Evolutionary conservation across 2,888 invertebrate genomes (phyloP).

Genomic region (Standfussiana lucernea): DNA sequence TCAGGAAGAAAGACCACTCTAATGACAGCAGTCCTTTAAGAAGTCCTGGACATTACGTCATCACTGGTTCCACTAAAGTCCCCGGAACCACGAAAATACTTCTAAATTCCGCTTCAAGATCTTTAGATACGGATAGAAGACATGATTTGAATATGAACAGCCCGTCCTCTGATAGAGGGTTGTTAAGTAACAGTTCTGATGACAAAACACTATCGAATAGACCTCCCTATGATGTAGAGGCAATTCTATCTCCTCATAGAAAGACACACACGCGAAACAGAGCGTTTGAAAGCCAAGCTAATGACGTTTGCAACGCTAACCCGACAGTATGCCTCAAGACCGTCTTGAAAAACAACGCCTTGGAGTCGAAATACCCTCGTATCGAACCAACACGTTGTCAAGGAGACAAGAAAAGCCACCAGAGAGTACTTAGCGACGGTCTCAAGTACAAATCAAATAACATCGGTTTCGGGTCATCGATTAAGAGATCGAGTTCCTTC

Average conservation of each 20-base stretch:
- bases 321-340: constrained; percentile 82
- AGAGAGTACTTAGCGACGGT: constrained; percentile 74
- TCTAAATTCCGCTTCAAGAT: constrained; percentile 83
- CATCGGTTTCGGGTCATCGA: constrained; percentile 84
- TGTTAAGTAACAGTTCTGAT: constrained; percentile 86
- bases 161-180: constrained; percentile 82
- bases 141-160: constrained; percentile 87
- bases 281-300: constrained; percentile 87
- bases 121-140: constrained; percentile 82
- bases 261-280: constrained; percentile 90
- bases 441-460: constrained; percentile 74
- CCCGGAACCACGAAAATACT: constrained; percentile 82
- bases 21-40: constrained; percentile 85
- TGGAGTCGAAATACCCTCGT: constrained; percentile 81
- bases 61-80: constrained; percentile 85
- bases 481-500: constrained; percentile 93
- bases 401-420: constrained; percentile 79
- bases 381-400: constrained; percentile 87
- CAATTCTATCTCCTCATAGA: constrained; percentile 85
- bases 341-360: constrained; percentile 86
- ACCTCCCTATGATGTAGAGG: constrained; percentile 83
- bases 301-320: constrained; percentile 83
- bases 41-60: constrained; percentile 87
- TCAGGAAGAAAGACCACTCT: constrained; percentile 83
- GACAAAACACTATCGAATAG: constrained; percentile 87